Percentiles rank a stretch among this genome's conserved stretches.
Evolutionary conservation across 1,140 invertebrate genomes (phyloP).

Genomic region (Mactra quadrangularis): DNA sequence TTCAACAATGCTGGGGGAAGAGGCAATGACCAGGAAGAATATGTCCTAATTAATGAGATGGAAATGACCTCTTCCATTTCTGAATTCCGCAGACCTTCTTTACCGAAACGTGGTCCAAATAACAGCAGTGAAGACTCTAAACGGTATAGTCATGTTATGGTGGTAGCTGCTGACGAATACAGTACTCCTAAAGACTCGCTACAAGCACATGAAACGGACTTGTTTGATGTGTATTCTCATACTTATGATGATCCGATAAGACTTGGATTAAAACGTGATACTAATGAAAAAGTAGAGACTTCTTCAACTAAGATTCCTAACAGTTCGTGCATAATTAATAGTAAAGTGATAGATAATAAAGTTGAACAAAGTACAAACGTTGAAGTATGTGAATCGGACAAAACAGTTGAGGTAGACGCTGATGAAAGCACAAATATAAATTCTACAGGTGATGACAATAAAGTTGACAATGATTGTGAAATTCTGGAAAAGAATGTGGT

Average conservation of each 20-base stretch:
- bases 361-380: too few species aligned
- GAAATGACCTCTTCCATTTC: not conserved
- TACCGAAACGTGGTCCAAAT: constrained; percentile 1
- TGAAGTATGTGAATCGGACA: too few species aligned
- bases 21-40: not conserved
- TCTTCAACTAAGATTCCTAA: too few species aligned
- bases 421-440: too few species aligned
- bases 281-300: not conserved
- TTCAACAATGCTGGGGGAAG: too few species aligned
- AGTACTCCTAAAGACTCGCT: not conserved
- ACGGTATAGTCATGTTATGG: not conserved
- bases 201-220: not conserved
- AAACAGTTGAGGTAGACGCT: too few species aligned
- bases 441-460: too few species aligned
- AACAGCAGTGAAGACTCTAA: not conserved
- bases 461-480: too few species aligned
- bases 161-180: constrained; percentile 6
- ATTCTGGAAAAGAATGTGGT: too few species aligned
- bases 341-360: too few species aligned
- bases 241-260: constrained; percentile 27
- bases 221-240: not conserved
- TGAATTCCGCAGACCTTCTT: not conserved
- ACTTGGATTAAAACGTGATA: not conserved
- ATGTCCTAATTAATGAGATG: constrained; percentile 7
- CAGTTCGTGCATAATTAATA: too few species aligned